Conservation (phyloP, 1,140 invertebrate genomes). For the Eubasilissa regina region DNA sequence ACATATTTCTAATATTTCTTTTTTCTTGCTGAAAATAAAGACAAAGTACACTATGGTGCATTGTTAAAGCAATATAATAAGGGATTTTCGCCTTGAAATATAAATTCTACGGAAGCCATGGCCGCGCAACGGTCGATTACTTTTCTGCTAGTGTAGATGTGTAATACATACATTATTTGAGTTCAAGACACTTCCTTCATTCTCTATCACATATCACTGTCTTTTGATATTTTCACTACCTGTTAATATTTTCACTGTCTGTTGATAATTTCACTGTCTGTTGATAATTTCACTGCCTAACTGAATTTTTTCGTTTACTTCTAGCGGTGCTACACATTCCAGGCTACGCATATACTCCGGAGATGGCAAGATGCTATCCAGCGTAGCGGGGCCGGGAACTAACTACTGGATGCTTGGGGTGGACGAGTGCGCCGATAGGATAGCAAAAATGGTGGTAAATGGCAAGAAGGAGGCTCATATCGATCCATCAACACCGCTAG, state of each 20-base stretch:
- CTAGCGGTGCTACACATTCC: constrained; percentile 88
- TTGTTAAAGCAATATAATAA: too few relatives aligned
- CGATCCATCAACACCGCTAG: constrained; percentile 74
- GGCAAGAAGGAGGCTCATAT: constrained; percentile 81
- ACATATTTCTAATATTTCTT: too few relatives aligned
- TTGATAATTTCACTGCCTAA: background rate
- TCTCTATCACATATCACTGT: too few relatives aligned
- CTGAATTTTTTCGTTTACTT: constrained; percentile 58
- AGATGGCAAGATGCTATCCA: constrained; percentile 78
- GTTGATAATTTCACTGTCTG: background rate
- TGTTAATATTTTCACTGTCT: background rate
- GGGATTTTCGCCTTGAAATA: too few relatives aligned
- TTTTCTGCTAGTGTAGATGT: too few relatives aligned
- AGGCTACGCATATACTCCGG: constrained; percentile 83
- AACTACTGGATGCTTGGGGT: constrained; percentile 91
- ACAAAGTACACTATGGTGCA: too few relatives aligned
- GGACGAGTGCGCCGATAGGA: constrained; percentile 81
- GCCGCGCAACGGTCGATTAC: too few relatives aligned
- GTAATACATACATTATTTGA: too few relatives aligned
- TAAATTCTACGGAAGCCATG: too few relatives aligned
- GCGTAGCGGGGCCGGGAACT: constrained; percentile 80
- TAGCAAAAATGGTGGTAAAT: constrained; percentile 81
- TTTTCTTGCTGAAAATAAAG: too few relatives aligned
- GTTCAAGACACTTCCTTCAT: too few relatives aligned
- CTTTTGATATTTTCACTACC: too few relatives aligned